Percentiles rank a stretch among this genome's conserved stretches.
These are phyloP conservation scores for Mionectes macconnelli DNA, from an alignment of 2,113 vertebrate species.

Conservation along the genomic window DNA sequence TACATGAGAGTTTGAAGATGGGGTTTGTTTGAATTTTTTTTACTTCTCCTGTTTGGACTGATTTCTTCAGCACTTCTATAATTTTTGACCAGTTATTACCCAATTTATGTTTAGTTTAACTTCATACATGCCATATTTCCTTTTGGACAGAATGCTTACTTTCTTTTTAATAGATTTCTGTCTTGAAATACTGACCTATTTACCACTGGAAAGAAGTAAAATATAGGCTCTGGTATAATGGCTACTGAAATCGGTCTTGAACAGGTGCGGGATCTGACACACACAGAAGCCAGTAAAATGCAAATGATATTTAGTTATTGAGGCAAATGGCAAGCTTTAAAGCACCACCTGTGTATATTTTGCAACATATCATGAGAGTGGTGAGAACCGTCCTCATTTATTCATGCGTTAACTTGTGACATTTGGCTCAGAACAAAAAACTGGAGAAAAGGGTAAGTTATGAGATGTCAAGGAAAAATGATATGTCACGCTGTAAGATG, in stretches of 20 bases:
- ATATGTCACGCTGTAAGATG: background rate
- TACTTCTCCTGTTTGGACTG: background rate
- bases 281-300: constrained; percentile 50
- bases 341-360: constrained; percentile 61
- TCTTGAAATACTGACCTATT: constrained; percentile 46
- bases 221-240: background rate
- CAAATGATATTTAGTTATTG: constrained; percentile 46
- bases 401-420: constrained; percentile 46
- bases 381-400: constrained; percentile 53
- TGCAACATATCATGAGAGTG: constrained; percentile 57
- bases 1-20: background rate
- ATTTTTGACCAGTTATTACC: constrained; percentile 33
- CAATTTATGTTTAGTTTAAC: constrained; percentile 54
- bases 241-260: background rate
- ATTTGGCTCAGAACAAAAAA: constrained; percentile 61
- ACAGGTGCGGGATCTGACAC: constrained; percentile 43
- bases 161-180: constrained; percentile 11
- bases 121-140: background rate
- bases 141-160: constrained; percentile 19
- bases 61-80: constrained; percentile 18
- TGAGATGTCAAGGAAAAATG: constrained; percentile 30
- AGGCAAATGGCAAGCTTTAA: constrained; percentile 54
- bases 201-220: constrained; percentile 32
- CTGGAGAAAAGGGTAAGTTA: constrained; percentile 50
- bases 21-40: background rate